Conservation (phyloP, 2,888 invertebrate genomes). For the Caenorhabditis sp. region DNA sequence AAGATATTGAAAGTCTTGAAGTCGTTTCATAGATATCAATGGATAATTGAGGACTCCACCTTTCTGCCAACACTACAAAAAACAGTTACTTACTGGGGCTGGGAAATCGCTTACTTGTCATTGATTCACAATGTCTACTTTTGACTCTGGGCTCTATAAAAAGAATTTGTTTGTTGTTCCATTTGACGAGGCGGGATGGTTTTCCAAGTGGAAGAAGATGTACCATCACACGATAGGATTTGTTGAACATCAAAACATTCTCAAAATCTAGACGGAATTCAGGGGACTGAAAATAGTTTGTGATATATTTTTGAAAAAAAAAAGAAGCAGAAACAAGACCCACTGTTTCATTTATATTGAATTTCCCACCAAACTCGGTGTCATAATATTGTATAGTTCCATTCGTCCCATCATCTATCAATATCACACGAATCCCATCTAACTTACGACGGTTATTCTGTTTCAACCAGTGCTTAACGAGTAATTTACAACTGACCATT, state of each 20-base stretch:
- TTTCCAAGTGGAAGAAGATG: conserved; percentile 25
- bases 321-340: too few relatives aligned
- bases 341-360: conserved; percentile 7
- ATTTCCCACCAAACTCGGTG: neutral
- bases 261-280: conserved; percentile 28
- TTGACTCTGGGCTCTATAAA: neutral
- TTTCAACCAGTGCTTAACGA: conserved; percentile 14
- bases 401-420: conserved; percentile 24
- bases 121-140: neutral
- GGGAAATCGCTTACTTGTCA: neutral
- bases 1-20: conserved; percentile 1
- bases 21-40: conserved; percentile 20
- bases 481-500: conserved; percentile 34
- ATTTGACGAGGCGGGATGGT: conserved; percentile 2
- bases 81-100: neutral
- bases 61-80: conserved; percentile 25
- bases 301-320: neutral
- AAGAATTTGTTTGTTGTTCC: neutral
- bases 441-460: conserved; percentile 4
- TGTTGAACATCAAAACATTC: conserved; percentile 19
- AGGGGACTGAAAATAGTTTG: conserved; percentile 5
- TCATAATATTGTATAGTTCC: conserved; percentile 15
- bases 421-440: conserved; percentile 21
- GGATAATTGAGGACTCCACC: conserved; percentile 33
- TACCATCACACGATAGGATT: conserved; percentile 27